A percentile compares a stretch with the other conserved stretches of the same genome.
These are phyloP conservation scores for Neodontobutis hainanensis DNA, from an alignment of 2,113 vertebrate species.

Conservation along the genomic window DNA sequence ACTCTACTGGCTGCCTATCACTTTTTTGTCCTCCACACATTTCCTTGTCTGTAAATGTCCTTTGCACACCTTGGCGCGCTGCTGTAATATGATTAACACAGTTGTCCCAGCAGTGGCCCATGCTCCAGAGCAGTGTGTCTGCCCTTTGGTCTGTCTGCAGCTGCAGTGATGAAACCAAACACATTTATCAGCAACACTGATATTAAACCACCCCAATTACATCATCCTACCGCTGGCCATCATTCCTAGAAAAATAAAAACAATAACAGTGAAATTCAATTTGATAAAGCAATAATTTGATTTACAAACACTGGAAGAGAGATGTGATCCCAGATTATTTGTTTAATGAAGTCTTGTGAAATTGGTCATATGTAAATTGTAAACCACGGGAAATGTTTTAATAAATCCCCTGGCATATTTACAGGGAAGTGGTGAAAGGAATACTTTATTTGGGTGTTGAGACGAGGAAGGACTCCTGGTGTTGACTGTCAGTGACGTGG, in stretches of 20 bases:
- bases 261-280: conserved; percentile 73
- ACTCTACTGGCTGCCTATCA: conserved; percentile 36
- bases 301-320: conserved; percentile 76
- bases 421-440: conserved; percentile 48
- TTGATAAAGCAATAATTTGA: conserved; percentile 79
- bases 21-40: conserved; percentile 69
- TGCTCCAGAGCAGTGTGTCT: conserved; percentile 57
- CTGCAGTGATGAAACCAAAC: conserved; percentile 73
- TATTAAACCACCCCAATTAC: conserved; percentile 76
- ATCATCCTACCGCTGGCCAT: conserved; percentile 63
- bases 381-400: conserved; percentile 63
- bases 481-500: conserved; percentile 39
- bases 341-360: conserved; percentile 76
- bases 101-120: conserved; percentile 65
- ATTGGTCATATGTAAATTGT: conserved; percentile 75
- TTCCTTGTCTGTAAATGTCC: conserved; percentile 73
- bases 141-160: conserved; percentile 73
- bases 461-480: conserved; percentile 39
- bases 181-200: conserved; percentile 72
- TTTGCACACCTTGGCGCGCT: conserved; percentile 67
- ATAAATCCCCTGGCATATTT: conserved; percentile 62
- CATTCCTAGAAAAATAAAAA: conserved; percentile 67
- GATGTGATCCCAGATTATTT: conserved; percentile 74
- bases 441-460: conserved; percentile 60
- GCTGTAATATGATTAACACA: conserved; percentile 74